These are phyloP conservation scores for Thunnus maccoyii DNA, from an alignment of 2,113 vertebrate species.

Conservation along the genomic window DNA sequence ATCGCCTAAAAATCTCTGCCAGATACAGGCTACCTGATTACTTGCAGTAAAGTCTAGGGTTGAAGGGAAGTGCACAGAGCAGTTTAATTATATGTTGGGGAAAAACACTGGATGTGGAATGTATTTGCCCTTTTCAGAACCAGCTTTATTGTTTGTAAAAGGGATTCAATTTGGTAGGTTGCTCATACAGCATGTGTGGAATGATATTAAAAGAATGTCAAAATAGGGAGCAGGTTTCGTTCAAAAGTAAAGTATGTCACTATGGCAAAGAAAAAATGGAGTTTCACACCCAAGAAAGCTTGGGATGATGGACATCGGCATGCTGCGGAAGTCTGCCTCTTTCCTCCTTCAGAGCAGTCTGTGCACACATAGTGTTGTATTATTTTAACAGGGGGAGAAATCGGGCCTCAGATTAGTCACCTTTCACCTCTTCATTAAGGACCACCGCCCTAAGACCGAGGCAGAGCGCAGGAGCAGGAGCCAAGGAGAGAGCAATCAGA, in stretches of 20 bases:
- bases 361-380: constrained; percentile 51
- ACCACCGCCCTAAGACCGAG: constrained; percentile 54
- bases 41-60: constrained; percentile 8
- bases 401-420: constrained; percentile 56
- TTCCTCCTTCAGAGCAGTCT: constrained; percentile 42
- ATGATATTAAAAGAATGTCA: not conserved
- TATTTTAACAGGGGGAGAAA: constrained; percentile 65
- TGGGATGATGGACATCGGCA: constrained; percentile 16
- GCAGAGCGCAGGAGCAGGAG: constrained; percentile 40
- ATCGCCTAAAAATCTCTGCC: constrained; percentile 11
- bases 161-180: not conserved
- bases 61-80: constrained; percentile 35
- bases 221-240: not conserved
- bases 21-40: constrained; percentile 31
- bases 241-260: not conserved
- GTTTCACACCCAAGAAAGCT: not conserved
- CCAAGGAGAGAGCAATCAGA: constrained; percentile 63
- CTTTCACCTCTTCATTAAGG: constrained; percentile 65
- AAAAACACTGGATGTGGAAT: not conserved
- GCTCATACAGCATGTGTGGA: not conserved
- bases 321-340: constrained; percentile 44
- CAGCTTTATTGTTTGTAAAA: constrained; percentile 8
- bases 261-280: not conserved
- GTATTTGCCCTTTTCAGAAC: not conserved
- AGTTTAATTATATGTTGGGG: constrained; percentile 11